Percentiles rank a stretch among this genome's conserved stretches.
These are phyloP conservation scores for Poecile atricapillus DNA, from an alignment of 2,113 vertebrate species.

Conservation along the genomic window DNA sequence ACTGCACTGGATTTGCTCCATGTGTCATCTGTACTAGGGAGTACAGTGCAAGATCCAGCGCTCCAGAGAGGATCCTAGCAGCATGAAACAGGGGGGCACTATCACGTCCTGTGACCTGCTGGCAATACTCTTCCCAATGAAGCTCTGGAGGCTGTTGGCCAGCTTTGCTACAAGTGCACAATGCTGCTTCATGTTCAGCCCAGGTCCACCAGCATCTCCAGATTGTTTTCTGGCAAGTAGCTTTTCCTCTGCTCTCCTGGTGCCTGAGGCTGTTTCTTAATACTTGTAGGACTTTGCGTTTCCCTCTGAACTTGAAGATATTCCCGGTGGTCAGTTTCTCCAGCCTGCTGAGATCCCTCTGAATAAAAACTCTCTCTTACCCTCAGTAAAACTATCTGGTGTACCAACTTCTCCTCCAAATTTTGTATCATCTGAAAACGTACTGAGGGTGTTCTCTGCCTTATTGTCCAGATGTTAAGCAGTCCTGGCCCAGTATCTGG, in stretches of 20 bases:
- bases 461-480: background rate
- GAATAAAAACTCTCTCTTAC: background rate
- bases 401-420: background rate
- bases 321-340: background rate
- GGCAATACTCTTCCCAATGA: background rate
- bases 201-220: background rate
- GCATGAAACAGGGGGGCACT: background rate
- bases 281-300: background rate
- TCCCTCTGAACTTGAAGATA: background rate
- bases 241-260: background rate
- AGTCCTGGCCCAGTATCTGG: background rate
- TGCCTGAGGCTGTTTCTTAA: background rate
- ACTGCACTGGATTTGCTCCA: background rate
- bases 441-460: background rate
- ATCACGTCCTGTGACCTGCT: background rate
- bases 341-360: background rate
- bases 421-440: rapidly evolving
- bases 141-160: background rate
- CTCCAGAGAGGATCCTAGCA: background rate
- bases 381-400: background rate
- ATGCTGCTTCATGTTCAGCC: background rate
- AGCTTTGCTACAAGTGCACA: background rate
- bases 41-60: background rate
- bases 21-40: background rate
- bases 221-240: background rate